Evolutionary conservation across 1,140 invertebrate species (phyloP), one percentile per base, ranked within the genome.

Genomic region (Laupala kohalensis): DNA sequence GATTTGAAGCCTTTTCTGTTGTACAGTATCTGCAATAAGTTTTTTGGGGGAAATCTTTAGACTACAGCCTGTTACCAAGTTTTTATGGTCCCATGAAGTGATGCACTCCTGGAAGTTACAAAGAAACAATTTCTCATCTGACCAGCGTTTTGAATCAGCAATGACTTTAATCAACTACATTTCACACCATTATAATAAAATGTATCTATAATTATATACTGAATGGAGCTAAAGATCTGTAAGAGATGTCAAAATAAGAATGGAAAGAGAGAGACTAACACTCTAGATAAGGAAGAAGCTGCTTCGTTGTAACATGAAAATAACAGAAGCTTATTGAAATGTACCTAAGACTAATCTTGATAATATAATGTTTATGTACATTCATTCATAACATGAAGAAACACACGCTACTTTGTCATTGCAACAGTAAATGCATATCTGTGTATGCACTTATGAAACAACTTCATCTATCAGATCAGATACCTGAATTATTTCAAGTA

Each of bases 51-150:
- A 26, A 5, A 66, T 15, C 65, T 15, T 25, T 13, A 23, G 1
- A 3, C 25, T 6, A 37, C 26, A 28, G 2, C 28, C 67, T 27
- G 28, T 26, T 28, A n/a, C 67, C 26, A 26, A n/a, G 67, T 37
- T 68, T 68, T 68, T 30, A 23, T 70, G 69, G 69, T 70, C 69
- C 69, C 69, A 62, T 70, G 25, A 53, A 53, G 19, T 70, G n/a
- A 64, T 70, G 69, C 27, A n/a, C 67, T 29, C 67, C 25, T 28
- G 25, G n/a, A 67, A 25, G 9, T 3, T 25, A 6, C 12, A 28
- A 19, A 67, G n/a, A 67, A 25, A 26, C 26, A 28, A 25, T 25
- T 4, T 3, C 27, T 6, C 15, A 67, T 26, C 25, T 13, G n/a
- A n/a, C n/a, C n/a, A n/a, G n/a, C n/a, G n/a, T n/a, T n/a, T n/a